Evolutionary conservation across 2,888 invertebrate species (phyloP), one percentile per base, ranked within the genome.

Genomic region (Melinaea marsaeus): DNA sequence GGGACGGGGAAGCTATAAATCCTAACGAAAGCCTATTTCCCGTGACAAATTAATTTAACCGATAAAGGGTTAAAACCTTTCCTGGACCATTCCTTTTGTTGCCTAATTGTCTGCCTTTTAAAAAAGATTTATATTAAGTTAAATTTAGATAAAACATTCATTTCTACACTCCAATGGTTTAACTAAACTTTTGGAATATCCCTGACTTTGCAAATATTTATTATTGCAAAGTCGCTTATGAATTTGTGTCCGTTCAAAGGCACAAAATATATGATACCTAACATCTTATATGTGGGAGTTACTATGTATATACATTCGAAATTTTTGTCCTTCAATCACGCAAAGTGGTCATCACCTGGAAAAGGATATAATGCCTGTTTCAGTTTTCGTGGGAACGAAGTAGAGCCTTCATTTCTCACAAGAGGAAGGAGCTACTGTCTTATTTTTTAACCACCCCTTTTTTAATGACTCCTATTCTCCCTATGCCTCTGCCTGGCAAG

Each of bases 31-130:
- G 62, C 63, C 64, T 66, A 65, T 67, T 67, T 65, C 55, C 68
- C 64, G 67, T 64, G 68, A 70, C 70, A 69, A 70, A 70, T 68
- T 70, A 70, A 70, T 70, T 70, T 64, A 63, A 67, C 65, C 66
- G 64, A 68, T 68, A 66, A 70, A 70, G 68, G 67, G 59, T 68
- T 63, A 57, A 51, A 67, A 67, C 68, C 69, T 65, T 67, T 69
- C 64, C 55, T 59, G 57, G 35, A 55, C 55, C 42, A 67, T 67
- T 67, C 63, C 61, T 65, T 63, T 61, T 65, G 57, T 54, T 42
- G 45, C 55, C 57, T 61, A 59, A 59, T 63, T 60, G 46, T 51
- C 51, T 60, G 48, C 54, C 45, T 58, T 62, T 51, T 51, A 51
- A 51, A 51, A 51, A 51, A 9, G 51, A 51, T 51, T 51, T 9